Base-by-base conservation (phyloP, 1,140 invertebrate species). In the Nasonia longicornis region DNA sequence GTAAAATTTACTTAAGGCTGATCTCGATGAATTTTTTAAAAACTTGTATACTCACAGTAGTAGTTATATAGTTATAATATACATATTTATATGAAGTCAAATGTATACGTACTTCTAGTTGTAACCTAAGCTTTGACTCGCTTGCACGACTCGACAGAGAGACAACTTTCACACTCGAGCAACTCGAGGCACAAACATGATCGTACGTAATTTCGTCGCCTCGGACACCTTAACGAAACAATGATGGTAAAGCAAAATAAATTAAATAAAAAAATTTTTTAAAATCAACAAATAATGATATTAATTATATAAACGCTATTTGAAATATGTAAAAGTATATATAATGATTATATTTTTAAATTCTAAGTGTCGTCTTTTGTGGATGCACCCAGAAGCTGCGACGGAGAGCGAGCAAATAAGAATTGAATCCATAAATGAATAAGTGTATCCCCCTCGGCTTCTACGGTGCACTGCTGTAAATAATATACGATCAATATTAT, bases 331-430 rank as follows among this genome's bases (percentile, higher is more conserved):
- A 85, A 84, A 86, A 87, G 52, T 87, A 85, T 86, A 86, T 85
- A 87, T 87, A 86, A 90, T 88, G 86, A 90, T 90, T 91, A 91
- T 91, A 91, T 91, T 91, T 91, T 91, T 91, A 90, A 91, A 91
- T 87, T 91, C 89, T 91, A 90, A 90, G 89, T 90, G 89, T 91
- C 90, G 89, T 91, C 86, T 88, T 79, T 84, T 89, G 85, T 87
- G 86, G 87, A 87, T 87, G 87, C 88, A 85, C 86, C 87, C 26
- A 14, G 72, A 82, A 76, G 71, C n/a, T 76, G 71, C 52, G 74
- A 80, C 31, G 48, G 72, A 58, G 75, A 69, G 48, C 75, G 66
- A 67, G 38, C 20, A 42, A 71, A 2, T 22, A 77, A 64, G 63
- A 31, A 67, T 67, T 29, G 29, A 67, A 29, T 67, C 22, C 10